A percentile compares a stretch with the other conserved stretches of the same genome.
Evolutionary conservation across 1,140 invertebrate species (phyloP).

Genomic region (Apis cerana): DNA sequence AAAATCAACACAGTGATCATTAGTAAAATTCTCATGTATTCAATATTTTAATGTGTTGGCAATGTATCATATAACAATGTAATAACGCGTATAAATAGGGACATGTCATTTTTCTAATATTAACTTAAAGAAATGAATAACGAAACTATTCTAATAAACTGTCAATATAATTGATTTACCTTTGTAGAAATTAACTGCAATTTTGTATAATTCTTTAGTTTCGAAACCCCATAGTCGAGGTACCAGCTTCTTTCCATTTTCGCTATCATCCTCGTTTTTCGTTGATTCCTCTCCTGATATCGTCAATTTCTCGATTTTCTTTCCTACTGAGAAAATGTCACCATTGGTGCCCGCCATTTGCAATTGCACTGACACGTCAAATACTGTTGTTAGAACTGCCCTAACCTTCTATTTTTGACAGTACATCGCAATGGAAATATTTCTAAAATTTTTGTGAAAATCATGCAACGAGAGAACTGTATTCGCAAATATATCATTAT

Average conservation of each 20-base stretch:
- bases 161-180: conserved; percentile 82
- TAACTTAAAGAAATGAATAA: not conserved
- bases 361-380: conserved; percentile 72
- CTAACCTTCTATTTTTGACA: conserved; percentile 12
- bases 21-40: conserved; percentile 1
- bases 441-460: not conserved
- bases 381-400: conserved; percentile 48
- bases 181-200: conserved; percentile 94
- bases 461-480: not conserved
- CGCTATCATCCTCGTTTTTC: conserved; percentile 45
- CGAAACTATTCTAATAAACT: conserved; percentile 8
- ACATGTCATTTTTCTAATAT: not conserved
- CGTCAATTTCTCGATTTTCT: conserved; percentile 70
- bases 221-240: conserved; percentile 77
- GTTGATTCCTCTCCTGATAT: conserved; percentile 56
- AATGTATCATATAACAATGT: not conserved
- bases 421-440: not conserved
- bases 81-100: not conserved
- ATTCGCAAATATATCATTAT: not conserved
- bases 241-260: conserved; percentile 57
- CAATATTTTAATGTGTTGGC: not conserved
- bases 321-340: conserved; percentile 68
- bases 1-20: not conserved
- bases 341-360: conserved; percentile 75
- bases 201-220: conserved; percentile 89